These are phyloP conservation scores for Hydropsyche tenuis DNA, from an alignment of 1,140 invertebrate genomes.

Conservation along the genomic window DNA sequence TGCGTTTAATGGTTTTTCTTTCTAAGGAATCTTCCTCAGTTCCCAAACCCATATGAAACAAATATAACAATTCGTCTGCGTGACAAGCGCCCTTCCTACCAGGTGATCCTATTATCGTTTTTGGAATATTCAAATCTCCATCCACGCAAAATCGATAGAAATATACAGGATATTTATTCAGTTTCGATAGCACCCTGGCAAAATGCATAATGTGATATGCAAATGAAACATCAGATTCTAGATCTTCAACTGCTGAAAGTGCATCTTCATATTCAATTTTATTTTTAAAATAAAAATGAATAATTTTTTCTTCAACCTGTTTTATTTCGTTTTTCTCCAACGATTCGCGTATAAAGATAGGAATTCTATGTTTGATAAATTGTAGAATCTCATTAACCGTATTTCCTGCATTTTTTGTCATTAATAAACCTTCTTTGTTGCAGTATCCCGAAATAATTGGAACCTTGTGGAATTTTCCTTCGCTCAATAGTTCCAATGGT, in stretches of 20 bases:
- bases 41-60: slow-evolving; percentile 63
- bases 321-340: slow-evolving; percentile 51
- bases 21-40: slow-evolving; percentile 54
- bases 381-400: slow-evolving; percentile 54
- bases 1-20: slow-evolving; percentile 52
- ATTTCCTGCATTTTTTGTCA: slow-evolving; percentile 52
- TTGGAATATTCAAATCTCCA: slow-evolving; percentile 56
- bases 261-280: slow-evolving; percentile 52
- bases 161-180: slow-evolving; percentile 55
- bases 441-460: slow-evolving; percentile 69
- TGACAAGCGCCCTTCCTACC: slow-evolving; percentile 64
- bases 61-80: slow-evolving; percentile 69
- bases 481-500: slow-evolving; percentile 54
- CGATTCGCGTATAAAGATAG: slow-evolving; percentile 53
- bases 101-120: slow-evolving; percentile 48
- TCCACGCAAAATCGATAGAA: slow-evolving; percentile 62
- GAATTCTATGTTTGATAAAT: slow-evolving; percentile 55
- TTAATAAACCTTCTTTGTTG: slow-evolving; percentile 63
- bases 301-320: slow-evolving; percentile 57
- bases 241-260: slow-evolving; percentile 53
- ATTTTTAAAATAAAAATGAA: slow-evolving; percentile 60
- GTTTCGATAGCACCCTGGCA: slow-evolving; percentile 54
- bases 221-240: slow-evolving; percentile 60
- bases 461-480: slow-evolving; percentile 61
- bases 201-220: slow-evolving; percentile 56